Conservation (phyloP, 1,140 invertebrate genomes). For the Papilio polyxenes region DNA sequence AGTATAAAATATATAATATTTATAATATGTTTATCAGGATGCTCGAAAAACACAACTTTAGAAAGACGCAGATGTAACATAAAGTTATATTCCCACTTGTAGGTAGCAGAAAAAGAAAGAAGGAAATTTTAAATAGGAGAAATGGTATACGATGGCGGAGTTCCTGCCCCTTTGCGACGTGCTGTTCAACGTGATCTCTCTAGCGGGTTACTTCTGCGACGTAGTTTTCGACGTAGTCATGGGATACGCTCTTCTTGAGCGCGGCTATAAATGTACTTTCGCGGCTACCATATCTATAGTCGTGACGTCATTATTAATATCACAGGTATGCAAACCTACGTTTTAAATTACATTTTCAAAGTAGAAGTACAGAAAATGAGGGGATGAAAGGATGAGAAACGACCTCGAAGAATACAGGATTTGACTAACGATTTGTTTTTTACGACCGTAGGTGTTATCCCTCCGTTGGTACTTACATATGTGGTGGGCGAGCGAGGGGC, state of each 20-base stretch:
- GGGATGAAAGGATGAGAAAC: not conserved
- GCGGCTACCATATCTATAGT: constrained; percentile 85
- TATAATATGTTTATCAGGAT: not conserved
- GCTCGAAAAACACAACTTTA: not conserved
- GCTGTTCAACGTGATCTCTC: constrained; percentile 93
- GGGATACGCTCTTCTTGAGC: constrained; percentile 89
- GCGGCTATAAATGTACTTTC: constrained; percentile 82
- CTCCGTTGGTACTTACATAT: constrained; percentile 81
- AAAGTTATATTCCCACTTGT: constrained; percentile 35
- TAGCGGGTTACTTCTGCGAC: constrained; percentile 95
- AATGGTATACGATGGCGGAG: constrained; percentile 83
- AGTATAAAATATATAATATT: too few species aligned
- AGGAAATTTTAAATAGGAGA: constrained; percentile 49
- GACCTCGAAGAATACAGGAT: not conserved
- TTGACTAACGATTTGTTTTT: not conserved
- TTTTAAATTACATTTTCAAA: not conserved
- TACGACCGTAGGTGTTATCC: constrained; percentile 72
- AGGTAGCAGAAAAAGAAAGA: constrained; percentile 51
- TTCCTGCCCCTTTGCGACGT: constrained; percentile 94
- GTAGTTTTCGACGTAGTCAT: constrained; percentile 93
- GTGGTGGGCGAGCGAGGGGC: constrained; percentile 67
- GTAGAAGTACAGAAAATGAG: not conserved
- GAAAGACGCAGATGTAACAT: not conserved
- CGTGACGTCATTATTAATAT: constrained; percentile 85
- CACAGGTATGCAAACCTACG: constrained; percentile 81